phyloP scores from a whole-genome alignment of 2,888 invertebrate species.

The Ariolimax columbianus region DNA sequence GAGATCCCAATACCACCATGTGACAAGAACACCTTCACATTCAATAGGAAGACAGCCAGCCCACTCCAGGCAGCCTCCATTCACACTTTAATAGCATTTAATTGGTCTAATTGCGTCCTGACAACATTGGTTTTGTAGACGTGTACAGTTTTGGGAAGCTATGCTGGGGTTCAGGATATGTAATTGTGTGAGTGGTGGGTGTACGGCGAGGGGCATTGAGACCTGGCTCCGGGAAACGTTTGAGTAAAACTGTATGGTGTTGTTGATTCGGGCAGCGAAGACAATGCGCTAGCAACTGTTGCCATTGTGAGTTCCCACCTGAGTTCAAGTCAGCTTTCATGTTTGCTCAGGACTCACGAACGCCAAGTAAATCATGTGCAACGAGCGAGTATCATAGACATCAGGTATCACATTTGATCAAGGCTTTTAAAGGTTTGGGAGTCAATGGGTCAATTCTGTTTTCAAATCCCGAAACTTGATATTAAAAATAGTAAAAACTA shows the following conservation, averaged over 20 bases:
- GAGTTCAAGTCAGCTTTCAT: background rate
- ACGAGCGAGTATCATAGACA: no score
- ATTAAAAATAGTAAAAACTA: no score
- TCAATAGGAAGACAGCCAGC: background rate
- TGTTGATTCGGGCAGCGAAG: background rate
- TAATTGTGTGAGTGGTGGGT: background rate
- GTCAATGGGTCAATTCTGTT: no score
- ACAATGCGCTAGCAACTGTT: background rate
- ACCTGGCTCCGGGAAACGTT: background rate
- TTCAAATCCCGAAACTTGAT: no score
- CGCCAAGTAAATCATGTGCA: no score
- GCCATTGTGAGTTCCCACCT: background rate
- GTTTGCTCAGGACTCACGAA: background rate
- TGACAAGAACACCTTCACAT: background rate
- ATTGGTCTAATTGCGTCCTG: conserved; percentile 9
- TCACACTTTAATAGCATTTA: conserved; percentile 23
- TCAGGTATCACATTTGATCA: no score
- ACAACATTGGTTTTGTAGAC: background rate
- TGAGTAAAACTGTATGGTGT: background rate
- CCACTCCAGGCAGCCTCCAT: background rate
- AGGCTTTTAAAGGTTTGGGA: no score
- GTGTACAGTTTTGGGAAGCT: background rate
- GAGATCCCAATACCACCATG: background rate
- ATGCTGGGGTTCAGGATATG: background rate
- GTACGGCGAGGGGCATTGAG: no score